Base-by-base conservation (phyloP, 2,113 vertebrate genomes). In the Colinus virginianus region DNA sequence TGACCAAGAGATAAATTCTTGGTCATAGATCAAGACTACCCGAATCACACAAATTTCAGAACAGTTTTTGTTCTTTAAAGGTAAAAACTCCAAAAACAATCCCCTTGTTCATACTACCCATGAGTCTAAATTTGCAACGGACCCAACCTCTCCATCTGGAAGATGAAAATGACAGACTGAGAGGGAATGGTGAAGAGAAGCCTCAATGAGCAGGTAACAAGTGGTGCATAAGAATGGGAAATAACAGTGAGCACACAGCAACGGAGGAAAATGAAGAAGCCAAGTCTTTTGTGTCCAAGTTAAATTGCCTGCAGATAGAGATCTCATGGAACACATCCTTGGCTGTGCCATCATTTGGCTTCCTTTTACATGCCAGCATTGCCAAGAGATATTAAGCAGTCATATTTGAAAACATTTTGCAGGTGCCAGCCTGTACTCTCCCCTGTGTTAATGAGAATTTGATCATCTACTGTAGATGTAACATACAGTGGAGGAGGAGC, bases 311-410 rank as follows among this genome's bases (percentile, higher is more conserved):
- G 34, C 40, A 77, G 94, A 95, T 81, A 91, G 93, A 96, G 84
- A 87, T 89, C 88, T 96, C 88, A 66, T 71, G 38, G 49, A 94
- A 88, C 42, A 62, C 32, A 87, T 92, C 78, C 48, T 94, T 96
- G 94, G 95, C 91, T 96, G 74, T 21, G 55, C 38, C 42, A 63
- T 80, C 70, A 14, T 77, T 96, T 97, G 93, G 94, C 82, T 95
- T 90, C 89, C 74, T 90, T 28, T 84, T 84, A 67, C 66, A 79
- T 69, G 51, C 38, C 87, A 91, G 64, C 88, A 71, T 23, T 89
- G 95, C 95, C 94, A 96, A 94, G 87, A 96, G 80, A 89, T 80
- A 90, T 97, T 97, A 97, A 96, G 58, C 94, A 95, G 96, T 87
- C 87, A 90, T 87, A 95, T 96, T 95, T 95, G 94, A 97, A 95